These are phyloP conservation scores for Thamnophis elegans DNA, from an alignment of 2,797 vertebrate genomes.

Conservation along the genomic window DNA sequence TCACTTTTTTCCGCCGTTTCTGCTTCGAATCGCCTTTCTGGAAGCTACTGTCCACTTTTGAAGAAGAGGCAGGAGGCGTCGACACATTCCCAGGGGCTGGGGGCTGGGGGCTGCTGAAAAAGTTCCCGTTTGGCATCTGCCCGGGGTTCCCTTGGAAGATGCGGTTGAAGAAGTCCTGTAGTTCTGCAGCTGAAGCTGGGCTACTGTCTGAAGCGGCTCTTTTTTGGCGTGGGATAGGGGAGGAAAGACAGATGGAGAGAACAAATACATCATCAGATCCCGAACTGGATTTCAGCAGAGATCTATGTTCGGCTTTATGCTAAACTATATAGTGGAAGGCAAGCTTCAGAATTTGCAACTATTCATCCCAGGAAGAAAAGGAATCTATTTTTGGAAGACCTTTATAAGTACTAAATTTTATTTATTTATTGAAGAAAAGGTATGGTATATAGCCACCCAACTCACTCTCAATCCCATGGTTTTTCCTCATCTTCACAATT, in stretches of 20 bases:
- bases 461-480: neutral
- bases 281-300: neutral
- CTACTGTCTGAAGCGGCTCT: conserved; percentile 72
- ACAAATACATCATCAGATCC: conserved; percentile 1
- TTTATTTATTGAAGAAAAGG: neutral
- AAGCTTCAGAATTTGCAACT: neutral
- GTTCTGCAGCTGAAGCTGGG: conserved; percentile 78
- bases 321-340: neutral
- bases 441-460: neutral
- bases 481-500: neutral
- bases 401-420: neutral
- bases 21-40: conserved; percentile 68
- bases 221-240: neutral
- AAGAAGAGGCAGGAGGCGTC: conserved; percentile 60
- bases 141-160: conserved; percentile 85
- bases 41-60: conserved; percentile 69
- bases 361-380: neutral
- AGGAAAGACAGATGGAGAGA: conserved; percentile 6
- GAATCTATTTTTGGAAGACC: no score
- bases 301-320: neutral
- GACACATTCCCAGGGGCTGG: conserved; percentile 43
- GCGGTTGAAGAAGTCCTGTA: conserved; percentile 87
- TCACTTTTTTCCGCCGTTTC: conserved; percentile 85
- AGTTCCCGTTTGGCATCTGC: conserved; percentile 81
- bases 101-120: conserved; percentile 70